These are phyloP conservation scores for Pachymerium ferrugineum DNA, from an alignment of 2,888 invertebrate species.

Conservation along the genomic window DNA sequence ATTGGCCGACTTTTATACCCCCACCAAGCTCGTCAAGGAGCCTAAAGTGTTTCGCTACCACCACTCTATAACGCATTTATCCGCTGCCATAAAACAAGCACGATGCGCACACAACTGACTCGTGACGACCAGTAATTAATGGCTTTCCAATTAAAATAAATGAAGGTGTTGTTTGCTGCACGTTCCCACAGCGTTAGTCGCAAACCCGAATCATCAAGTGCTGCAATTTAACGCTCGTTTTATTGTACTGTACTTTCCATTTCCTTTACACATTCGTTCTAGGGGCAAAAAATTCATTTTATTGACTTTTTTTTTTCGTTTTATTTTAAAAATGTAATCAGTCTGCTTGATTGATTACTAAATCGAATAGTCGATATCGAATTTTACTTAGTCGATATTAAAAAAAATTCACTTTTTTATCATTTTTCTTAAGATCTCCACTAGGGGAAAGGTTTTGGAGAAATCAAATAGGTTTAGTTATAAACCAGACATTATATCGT, in stretches of 20 bases:
- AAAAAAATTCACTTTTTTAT: too few species aligned
- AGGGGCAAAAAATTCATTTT: too few species aligned
- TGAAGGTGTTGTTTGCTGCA: background rate
- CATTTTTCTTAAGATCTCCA: too few species aligned
- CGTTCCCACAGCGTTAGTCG: background rate
- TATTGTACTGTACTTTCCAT: background rate
- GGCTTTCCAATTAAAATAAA: constrained; percentile 1
- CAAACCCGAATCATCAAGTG: background rate
- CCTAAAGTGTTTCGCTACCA: background rate
- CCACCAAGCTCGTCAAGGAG: background rate
- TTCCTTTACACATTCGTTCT: background rate
- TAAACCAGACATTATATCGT: too few species aligned
- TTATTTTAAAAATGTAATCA: too few species aligned
- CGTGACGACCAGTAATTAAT: constrained; percentile 8
- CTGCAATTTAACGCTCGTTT: background rate
- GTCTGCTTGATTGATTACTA: too few species aligned
- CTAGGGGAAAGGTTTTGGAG: too few species aligned
- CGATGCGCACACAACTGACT: background rate
- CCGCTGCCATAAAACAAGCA: background rate
- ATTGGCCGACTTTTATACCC: background rate
- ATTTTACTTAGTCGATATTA: too few species aligned
- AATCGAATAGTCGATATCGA: too few species aligned
- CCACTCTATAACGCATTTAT: constrained; percentile 6
- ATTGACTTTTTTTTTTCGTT: too few species aligned
- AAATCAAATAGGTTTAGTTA: too few species aligned